Conservation (phyloP, 2,888 invertebrate genomes). For the Rhagonycha fulva region DNA sequence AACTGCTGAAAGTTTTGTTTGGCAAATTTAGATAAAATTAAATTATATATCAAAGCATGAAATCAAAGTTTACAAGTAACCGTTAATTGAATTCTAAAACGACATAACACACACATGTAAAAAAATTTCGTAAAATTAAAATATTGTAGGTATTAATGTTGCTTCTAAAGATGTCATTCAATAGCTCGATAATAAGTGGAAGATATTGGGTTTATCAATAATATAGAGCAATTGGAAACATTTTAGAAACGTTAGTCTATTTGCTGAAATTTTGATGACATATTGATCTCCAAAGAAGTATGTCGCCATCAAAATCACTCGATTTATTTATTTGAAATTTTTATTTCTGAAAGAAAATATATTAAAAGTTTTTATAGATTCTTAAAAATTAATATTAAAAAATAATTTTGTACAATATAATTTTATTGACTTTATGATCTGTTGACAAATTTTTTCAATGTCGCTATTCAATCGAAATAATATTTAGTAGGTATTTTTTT, state of each 20-base stretch:
- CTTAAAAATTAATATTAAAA: not conserved
- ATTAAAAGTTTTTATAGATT: not conserved
- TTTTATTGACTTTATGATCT: not conserved
- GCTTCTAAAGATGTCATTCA: not conserved
- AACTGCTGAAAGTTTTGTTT: too few species aligned
- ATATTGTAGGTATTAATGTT: not conserved
- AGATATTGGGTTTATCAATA: not conserved
- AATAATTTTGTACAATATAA: not conserved
- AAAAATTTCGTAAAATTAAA: not conserved
- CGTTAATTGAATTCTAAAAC: not conserved
- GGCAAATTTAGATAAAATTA: not conserved
- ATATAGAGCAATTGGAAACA: not conserved
- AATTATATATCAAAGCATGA: not conserved
- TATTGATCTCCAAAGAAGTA: not conserved
- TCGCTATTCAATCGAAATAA: not conserved
- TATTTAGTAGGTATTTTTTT: too few species aligned
- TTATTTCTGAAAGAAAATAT: not conserved
- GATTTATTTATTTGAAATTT: not conserved
- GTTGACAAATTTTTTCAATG: not conserved
- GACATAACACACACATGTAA: too few species aligned
- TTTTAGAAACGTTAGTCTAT: not conserved
- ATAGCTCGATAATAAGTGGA: not conserved
- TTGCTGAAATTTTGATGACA: not conserved
- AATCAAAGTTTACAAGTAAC: not conserved
- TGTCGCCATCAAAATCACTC: not conserved